Evolutionary conservation across 2,888 invertebrate species (phyloP), one percentile per base, ranked within the genome.

Genomic region (Scaptodrosophila latifasciaeformis): DNA sequence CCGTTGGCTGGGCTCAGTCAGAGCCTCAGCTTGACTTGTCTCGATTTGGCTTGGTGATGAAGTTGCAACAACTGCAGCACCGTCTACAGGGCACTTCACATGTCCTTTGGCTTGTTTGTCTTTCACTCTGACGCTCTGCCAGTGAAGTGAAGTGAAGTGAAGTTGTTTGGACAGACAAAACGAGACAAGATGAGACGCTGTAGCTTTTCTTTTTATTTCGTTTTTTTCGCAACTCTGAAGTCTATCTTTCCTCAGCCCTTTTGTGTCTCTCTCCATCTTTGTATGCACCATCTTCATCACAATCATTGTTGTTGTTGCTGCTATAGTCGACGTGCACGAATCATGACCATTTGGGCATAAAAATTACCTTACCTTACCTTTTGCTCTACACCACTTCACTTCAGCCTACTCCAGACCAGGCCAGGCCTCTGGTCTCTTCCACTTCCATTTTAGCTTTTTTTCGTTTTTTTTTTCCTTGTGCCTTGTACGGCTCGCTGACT

Each of bases 101-200:
- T 74, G 74, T 74, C 80, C 80, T 76, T 76, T 67, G 55, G 70
- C 75, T 76, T 76, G 81, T 76, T 76, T 76, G 75, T 76, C 75
- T 76, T 76, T 70, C 78, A 76, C 81, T 76, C 75, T 75, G 81
- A 63, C 77, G 62, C 65, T 65, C 46, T 37, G 45, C 46, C 34
- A 48, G 44, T 27, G 29, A 30, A 21, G 19, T 40, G 37, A 17
- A 43, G 48, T 21, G 52, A 49, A 48, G 54, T 68, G 58, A 67
- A 70, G 74, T 71, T 71, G 74, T 77, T 71, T 77, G 74, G 59
- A 61, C 78, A 71, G 77, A 70, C 70, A 49, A 44, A n/a, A n/a
- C n/a, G n/a, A n/a, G n/a, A n/a, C n/a, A n/a, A n/a, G n/a, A n/a
- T n/a, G n/a, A n/a, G n/a, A n/a, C n/a, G n/a, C n/a, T n/a, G n/a